Conservation (phyloP, 2,797 vertebrate genomes). For the Bradypodion ventrale region DNA sequence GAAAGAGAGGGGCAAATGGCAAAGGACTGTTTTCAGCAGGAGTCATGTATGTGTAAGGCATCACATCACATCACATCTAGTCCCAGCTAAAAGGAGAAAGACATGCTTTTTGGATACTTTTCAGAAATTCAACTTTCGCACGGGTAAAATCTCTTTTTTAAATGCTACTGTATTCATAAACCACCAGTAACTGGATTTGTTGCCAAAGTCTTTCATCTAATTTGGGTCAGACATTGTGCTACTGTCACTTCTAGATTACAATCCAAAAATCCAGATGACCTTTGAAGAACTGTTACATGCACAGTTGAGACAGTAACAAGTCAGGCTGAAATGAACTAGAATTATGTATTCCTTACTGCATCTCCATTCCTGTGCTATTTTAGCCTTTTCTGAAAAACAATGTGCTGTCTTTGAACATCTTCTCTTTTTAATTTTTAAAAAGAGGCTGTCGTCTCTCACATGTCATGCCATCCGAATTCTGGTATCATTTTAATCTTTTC, state of each 20-base stretch:
- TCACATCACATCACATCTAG: background rate
- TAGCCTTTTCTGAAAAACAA: background rate
- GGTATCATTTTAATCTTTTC: background rate
- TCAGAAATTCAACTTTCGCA: background rate
- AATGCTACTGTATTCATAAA: background rate
- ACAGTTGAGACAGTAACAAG: background rate
- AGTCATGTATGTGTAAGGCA: background rate
- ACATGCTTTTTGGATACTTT: background rate
- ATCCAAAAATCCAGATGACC: background rate
- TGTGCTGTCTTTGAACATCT: background rate
- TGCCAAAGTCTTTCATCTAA: background rate
- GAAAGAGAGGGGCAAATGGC: background rate
- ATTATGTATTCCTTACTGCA: background rate
- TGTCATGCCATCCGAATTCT: background rate
- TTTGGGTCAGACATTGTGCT: background rate
- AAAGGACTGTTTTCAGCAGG: background rate
- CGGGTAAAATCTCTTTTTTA: background rate
- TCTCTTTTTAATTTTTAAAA: background rate
- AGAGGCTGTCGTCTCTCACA: background rate
- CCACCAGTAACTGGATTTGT: background rate
- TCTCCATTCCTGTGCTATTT: background rate
- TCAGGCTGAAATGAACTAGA: background rate
- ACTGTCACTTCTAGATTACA: background rate
- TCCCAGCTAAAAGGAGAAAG: background rate
- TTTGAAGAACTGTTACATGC: background rate